These are phyloP conservation scores for Chironomus tentans DNA, from an alignment of 2,888 invertebrate genomes.

Conservation along the genomic window DNA sequence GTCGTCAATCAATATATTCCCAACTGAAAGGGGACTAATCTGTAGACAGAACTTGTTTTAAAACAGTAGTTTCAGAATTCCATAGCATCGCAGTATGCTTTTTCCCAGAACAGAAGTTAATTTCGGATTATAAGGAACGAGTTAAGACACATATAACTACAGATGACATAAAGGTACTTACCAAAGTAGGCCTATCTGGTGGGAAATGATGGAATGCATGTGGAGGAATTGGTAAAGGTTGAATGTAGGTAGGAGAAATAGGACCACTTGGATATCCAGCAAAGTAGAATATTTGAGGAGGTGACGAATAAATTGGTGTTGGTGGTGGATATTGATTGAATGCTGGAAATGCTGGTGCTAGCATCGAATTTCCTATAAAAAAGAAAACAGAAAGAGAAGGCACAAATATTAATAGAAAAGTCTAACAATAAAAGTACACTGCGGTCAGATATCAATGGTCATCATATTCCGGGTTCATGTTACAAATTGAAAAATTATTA, in stretches of 20 bases:
- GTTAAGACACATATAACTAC: too few relatives aligned
- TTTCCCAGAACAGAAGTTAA: too few relatives aligned
- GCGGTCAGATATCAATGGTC: too few relatives aligned
- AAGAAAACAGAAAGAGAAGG: neutral
- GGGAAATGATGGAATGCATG: conserved; percentile 7
- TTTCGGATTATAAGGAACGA: too few relatives aligned
- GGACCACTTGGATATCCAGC: conserved; percentile 48
- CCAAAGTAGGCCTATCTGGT: conserved; percentile 11
- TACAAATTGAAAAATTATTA: neutral
- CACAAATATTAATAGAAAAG: too few relatives aligned
- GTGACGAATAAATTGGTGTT: conserved; percentile 38
- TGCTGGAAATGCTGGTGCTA: conserved; percentile 33
- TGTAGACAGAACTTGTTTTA: too few relatives aligned
- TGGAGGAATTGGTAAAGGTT: conserved; percentile 6
- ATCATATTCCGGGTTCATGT: too few relatives aligned
- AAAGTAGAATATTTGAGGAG: conserved; percentile 48
- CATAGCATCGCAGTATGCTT: too few relatives aligned
- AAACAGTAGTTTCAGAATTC: too few relatives aligned
- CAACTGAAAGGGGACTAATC: too few relatives aligned
- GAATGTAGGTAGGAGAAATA: conserved; percentile 46
- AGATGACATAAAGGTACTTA: neutral
- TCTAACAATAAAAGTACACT: too few relatives aligned
- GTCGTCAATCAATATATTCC: too few relatives aligned
- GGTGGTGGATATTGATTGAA: conserved; percentile 35
- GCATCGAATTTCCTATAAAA: conserved; percentile 27